These are phyloP conservation scores for Xylocampa areola DNA, from an alignment of 2,888 invertebrate genomes.

Conservation along the genomic window DNA sequence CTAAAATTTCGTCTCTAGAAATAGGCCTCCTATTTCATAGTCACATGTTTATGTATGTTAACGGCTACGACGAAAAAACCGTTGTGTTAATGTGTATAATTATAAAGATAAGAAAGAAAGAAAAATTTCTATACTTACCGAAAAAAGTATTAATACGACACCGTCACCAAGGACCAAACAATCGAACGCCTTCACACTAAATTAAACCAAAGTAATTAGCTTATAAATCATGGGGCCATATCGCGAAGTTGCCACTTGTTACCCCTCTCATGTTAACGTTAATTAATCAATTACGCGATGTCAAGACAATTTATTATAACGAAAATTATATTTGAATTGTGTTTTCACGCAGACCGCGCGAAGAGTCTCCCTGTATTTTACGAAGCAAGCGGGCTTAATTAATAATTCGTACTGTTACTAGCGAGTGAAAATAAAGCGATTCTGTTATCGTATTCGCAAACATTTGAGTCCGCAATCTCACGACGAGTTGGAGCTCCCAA, in stretches of 20 bases:
- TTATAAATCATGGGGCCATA: conserved; percentile 57
- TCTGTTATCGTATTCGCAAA: conserved; percentile 74
- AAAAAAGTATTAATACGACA: conserved; percentile 8
- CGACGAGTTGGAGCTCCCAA: conserved; percentile 22
- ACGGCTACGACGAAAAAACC: too few relatives aligned
- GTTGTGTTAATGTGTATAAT: too few relatives aligned
- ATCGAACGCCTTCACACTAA: conserved; percentile 50
- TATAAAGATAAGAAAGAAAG: too few relatives aligned
- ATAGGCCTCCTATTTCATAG: too few relatives aligned
- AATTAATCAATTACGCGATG: conserved; percentile 64
- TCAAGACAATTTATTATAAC: conserved; percentile 70
- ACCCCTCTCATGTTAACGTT: conserved; percentile 56
- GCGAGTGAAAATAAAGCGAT: conserved; percentile 71
- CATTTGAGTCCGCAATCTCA: conserved; percentile 66
- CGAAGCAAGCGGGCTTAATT: conserved; percentile 72
- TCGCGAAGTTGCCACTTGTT: conserved; percentile 62
- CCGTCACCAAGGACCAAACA: conserved; percentile 31
- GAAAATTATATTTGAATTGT: conserved; percentile 63
- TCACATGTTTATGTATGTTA: too few relatives aligned
- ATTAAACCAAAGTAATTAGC: conserved; percentile 65
- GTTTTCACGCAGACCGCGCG: conserved; percentile 32
- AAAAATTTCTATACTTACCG: neutral
- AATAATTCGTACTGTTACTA: conserved; percentile 69
- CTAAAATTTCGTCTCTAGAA: too few relatives aligned
- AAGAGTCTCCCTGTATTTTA: conserved; percentile 56